Conservation (phyloP, 2,797 vertebrate genomes). For the Notamacropus eugenii region DNA sequence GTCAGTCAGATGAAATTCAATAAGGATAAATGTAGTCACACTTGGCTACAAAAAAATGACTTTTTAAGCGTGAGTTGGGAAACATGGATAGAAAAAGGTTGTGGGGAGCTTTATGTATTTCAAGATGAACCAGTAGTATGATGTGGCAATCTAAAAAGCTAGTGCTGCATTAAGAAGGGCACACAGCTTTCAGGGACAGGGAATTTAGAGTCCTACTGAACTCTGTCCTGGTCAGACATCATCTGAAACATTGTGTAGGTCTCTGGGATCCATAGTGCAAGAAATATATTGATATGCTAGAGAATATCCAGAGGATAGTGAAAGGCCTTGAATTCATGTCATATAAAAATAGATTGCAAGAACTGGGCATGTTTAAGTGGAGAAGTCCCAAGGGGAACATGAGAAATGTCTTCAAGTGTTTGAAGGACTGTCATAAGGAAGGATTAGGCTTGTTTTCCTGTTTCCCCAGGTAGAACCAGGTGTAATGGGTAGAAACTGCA, state of each 20-base stretch:
- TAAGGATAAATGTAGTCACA: neutral
- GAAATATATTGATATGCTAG: neutral
- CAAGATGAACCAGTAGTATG: neutral
- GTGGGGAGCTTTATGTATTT: neutral
- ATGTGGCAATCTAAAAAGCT: neutral
- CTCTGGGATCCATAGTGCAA: neutral
- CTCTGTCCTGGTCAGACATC: neutral
- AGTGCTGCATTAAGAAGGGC: neutral
- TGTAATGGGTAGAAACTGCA: neutral
- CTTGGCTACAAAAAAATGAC: neutral
- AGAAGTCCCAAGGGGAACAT: neutral
- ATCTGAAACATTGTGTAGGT: neutral
- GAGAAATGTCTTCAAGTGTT: neutral
- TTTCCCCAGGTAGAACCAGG: neutral
- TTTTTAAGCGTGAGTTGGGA: neutral
- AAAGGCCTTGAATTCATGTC: neutral
- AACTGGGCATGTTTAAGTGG: neutral
- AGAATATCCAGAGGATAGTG: neutral
- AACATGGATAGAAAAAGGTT: neutral
- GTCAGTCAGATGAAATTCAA: neutral
- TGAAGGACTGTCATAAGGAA: neutral
- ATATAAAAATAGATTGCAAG: neutral
- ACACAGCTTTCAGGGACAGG: neutral
- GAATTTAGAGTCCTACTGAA: neutral
- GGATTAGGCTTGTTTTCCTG: neutral